A percentile compares a stretch with the other conserved stretches of the same genome.
Evolutionary conservation across 2,888 invertebrate species (phyloP).

Genomic region (Lasioglossum marginatum): DNA sequence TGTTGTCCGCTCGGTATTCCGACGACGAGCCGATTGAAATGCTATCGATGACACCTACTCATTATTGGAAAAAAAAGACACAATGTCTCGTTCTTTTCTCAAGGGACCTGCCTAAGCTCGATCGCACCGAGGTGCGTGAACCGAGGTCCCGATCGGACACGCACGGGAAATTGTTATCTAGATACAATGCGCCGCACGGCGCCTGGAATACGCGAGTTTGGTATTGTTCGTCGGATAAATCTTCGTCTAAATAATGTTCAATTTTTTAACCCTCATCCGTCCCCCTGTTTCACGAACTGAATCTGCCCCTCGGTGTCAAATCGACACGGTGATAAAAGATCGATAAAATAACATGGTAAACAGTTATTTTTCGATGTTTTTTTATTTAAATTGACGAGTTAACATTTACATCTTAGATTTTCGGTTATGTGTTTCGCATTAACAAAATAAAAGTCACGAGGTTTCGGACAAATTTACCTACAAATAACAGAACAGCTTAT

Average conservation of each 20-base stretch:
- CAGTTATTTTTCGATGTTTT: too few relatives aligned
- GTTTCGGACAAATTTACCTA: too few relatives aligned
- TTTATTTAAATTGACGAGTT: too few relatives aligned
- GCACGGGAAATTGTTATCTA: not conserved
- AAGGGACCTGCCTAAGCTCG: not conserved
- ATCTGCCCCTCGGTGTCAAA: too few relatives aligned
- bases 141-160: not conserved
- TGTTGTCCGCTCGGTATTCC: conserved; percentile 13
- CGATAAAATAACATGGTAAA: too few relatives aligned
- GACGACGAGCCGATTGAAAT: conserved; percentile 30
- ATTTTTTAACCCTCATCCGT: too few relatives aligned
- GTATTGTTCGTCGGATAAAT: not conserved
- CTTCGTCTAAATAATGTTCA: not conserved
- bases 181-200: not conserved
- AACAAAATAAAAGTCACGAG: too few relatives aligned
- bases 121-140: not conserved
- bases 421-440: too few relatives aligned
- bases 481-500: too few relatives aligned
- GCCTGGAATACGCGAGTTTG: not conserved
- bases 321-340: too few relatives aligned
- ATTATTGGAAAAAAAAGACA: conserved; percentile 10
- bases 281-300: too few relatives aligned
- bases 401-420: too few relatives aligned
- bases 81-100: not conserved
- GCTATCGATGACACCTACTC: conserved; percentile 34